Conservation (phyloP, 2,113 vertebrate genomes). For the Chelonoidis abingdonii region DNA sequence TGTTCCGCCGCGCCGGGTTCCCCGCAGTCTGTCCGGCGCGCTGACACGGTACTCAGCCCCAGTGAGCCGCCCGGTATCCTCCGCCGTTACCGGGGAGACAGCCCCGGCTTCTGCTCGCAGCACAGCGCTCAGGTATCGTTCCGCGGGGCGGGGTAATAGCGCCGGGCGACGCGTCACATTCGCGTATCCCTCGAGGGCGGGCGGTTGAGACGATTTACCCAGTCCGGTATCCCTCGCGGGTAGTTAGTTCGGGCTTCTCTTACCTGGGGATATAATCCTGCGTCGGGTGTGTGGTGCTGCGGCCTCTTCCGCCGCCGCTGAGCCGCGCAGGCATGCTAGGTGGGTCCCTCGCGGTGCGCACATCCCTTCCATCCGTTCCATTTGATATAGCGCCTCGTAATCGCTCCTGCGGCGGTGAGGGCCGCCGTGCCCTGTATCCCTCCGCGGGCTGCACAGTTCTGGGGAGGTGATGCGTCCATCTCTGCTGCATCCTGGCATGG, state of each 20-base stretch:
- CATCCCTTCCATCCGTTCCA: background rate
- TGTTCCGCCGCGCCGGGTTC: background rate
- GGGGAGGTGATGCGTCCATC: too few relatives aligned
- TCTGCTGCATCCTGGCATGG: too few relatives aligned
- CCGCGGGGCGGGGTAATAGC: background rate
- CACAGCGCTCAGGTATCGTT: background rate
- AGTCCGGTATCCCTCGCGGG: background rate
- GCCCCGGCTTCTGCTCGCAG: background rate
- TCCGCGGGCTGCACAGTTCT: accelerated
- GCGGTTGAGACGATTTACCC: background rate
- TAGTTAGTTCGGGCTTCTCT: accelerated
- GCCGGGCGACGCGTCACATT: background rate
- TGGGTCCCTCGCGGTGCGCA: too few relatives aligned
- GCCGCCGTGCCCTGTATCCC: background rate
- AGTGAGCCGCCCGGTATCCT: background rate
- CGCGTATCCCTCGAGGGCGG: background rate
- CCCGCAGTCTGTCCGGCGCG: too few relatives aligned
- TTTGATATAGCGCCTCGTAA: background rate
- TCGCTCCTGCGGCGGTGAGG: background rate
- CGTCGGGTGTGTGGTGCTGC: background rate
- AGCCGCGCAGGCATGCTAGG: too few relatives aligned
- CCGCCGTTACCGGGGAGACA: background rate
- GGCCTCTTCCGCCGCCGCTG: background rate
- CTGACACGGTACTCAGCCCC: background rate
- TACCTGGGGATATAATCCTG: background rate